Base-by-base conservation (phyloP, 2,888 invertebrate genomes). In the Thymelicus lineola region DNA sequence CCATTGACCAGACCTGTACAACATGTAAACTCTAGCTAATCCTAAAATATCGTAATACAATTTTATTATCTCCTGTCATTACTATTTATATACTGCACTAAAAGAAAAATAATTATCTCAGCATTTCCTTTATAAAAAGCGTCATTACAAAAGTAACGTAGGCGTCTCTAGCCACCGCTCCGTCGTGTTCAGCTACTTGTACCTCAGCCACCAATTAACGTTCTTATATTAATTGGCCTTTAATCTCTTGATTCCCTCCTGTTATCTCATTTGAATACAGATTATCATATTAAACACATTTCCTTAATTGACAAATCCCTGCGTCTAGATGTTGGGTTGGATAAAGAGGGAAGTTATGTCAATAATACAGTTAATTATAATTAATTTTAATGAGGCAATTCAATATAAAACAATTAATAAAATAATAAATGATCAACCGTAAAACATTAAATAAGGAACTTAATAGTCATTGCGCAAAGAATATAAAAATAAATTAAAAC, bases 221-320 rank as follows among this genome's bases (percentile, higher is more conserved):
- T 59, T 63, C 59, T 63, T 63, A 63, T 63, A 64, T 69, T 69
- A 69, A 69, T 69, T 64, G 63, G 42, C 59, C 50, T 53, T 62
- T 69, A 59, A 69, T 69, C 69, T 58, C 63, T 69, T 64, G 69
- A 64, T 69, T 69, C 69, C 63, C 48, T 69, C 48, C 63, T 59
- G 69, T 42, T 64, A 64, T 63, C 63, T 64, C 63, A 69, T 69
- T 69, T 59, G 63, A 64, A 69, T 69, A 69, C 63, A 65, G 65
- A 70, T 70, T 70, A 70, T 60, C 70, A 65, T 70, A 70, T 59
- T 65, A 70, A 65, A 65, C 64, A 70, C 64, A 70, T 70, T 65
- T 70, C 60, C 53, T 70, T 65, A 70, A 70, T 70, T 70, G 64
- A 70, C 60, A 64, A 65, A 70, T 59, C 63, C 63, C 57, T 69